Evolutionary conservation across 2,113 vertebrate genomes (phyloP), one percentile per base, ranked within the genome.

Genomic region (Aix galericulata): DNA sequence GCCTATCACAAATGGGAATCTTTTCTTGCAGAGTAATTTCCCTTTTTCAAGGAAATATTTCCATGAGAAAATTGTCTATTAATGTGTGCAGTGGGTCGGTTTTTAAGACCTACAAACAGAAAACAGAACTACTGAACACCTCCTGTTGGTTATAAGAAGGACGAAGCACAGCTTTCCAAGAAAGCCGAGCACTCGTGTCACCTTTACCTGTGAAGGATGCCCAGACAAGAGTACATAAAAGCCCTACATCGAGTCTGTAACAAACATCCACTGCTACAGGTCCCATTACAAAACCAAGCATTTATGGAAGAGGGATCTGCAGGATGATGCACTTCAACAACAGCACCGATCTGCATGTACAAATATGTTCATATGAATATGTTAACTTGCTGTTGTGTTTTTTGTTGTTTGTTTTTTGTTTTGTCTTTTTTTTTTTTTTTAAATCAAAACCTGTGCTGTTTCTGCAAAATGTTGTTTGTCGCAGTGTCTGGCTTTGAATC

Each of bases 41-140:
- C 74, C 76, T 64, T 78, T 85, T 73, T 68, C 76, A 88, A 80
- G 62, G 23, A 92, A 91, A 90, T 75, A 64, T 32, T 8, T 64
- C 66, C 71, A 82, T n/a, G 60, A 36, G 26, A 73, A 25, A 21
- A 11, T 1, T 68, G 22, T 31, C 22, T 18, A 38, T 22, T 38
- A 64, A 62, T 7, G 4, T 23, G 9, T 4, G 15, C 31, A 16
- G 62, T 56, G 20, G 9, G 10, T 29, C 44, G 86, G 44, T 64
- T 36, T 27, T 82, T 29, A 63, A 56, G 59, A 75, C 26, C 13
- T 42, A 56, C 22, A 75, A 21, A 9, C 32, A 94, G 75, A 76
- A 92, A 44, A 53, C 7, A 59, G 32, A 95, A 60, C 71, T 36
- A 62, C 36, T 40, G 50, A 84, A 69, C 32, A 42, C 31, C 36